Base-by-base conservation (phyloP, 2,113 vertebrate genomes). In the Acanthisitta chloris region DNA sequence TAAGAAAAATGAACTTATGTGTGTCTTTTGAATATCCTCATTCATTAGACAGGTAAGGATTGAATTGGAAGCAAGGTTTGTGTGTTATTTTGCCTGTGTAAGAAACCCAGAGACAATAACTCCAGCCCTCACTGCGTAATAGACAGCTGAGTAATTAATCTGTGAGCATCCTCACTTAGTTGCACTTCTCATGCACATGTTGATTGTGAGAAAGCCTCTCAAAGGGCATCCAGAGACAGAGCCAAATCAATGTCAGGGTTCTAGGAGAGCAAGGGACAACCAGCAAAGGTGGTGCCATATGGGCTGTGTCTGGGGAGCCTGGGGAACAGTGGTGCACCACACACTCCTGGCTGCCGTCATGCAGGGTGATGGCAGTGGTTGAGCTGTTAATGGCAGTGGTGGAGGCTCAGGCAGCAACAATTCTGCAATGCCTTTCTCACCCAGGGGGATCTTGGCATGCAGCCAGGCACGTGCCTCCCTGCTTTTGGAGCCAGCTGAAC, bases 331-430 rank as follows among this genome's bases (percentile, higher is more conserved):
- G 3, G 10, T 9, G 40, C 4, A 3, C 3, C 17, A 6, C 31
- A 17, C 36, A 13, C 21, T 19, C 33, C 15, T 0, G 0, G 8
- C 23, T 3, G 3, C 25, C 28, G 10, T 46, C 36, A 0, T 0
- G 2, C 25, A 4, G 14, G 12, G 2, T 16, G 34, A 26, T 58
- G 31, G n/a, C 66, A 25, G 25, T 8, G 49, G 28, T 2, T 67
- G 31, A 26, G 43, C 33, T 49, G 3, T 8, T 18, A 15, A 20
- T 8, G 46, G 81, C n/a, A 26, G 7, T 9, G 45, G 8, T 38
- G 65, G 54, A 59, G 36, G 25, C 25, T 64, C 46, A 51, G 42
- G 55, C 29, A 61, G 40, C 0, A 0, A 24, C 28, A 9, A 6
- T 16, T 29, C 48, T 57, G 42, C 26, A n/a, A 10, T 17, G 10